Evolutionary conservation across 2,888 invertebrate genomes (phyloP).

Genomic region (Lepidocyrtoides sp.): DNA sequence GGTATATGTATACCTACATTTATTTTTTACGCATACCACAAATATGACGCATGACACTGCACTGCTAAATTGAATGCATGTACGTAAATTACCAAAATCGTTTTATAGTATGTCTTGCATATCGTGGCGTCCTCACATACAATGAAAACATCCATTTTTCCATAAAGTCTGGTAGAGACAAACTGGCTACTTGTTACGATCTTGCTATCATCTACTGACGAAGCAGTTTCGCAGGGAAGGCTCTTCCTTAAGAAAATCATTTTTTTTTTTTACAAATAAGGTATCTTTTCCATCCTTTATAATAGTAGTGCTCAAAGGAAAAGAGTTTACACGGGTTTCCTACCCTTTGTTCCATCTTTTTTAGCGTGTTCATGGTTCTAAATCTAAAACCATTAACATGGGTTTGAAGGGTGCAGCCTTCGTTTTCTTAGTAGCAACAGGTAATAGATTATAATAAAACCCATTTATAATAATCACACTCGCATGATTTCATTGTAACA

Average conservation of each 20-base stretch:
- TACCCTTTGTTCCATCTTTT: not conserved
- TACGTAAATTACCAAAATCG: not conserved
- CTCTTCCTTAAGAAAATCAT: not conserved
- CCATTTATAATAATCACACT: no score
- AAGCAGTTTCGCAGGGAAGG: not conserved
- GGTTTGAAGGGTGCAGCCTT: not conserved
- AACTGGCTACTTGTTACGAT: constrained; percentile 3
- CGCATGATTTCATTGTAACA: no score
- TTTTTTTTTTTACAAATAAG: not conserved
- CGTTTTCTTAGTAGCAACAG: not conserved
- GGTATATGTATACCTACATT: no score
- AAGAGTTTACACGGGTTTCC: no score
- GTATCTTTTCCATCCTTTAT: no score
- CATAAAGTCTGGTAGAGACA: not conserved
- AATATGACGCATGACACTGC: no score
- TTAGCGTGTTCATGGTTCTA: constrained; percentile 54
- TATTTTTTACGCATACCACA: no score
- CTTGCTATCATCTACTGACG: not conserved
- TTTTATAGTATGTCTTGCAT: not conserved
- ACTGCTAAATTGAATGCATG: no score
- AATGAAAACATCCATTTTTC: not conserved
- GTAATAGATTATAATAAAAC: no score
- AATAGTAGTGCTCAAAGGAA: no score
- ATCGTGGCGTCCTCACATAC: not conserved
- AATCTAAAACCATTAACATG: constrained; percentile 26